These are phyloP conservation scores for Nothobranchius furzeri DNA, from an alignment of 2,113 vertebrate species.

Conservation along the genomic window DNA sequence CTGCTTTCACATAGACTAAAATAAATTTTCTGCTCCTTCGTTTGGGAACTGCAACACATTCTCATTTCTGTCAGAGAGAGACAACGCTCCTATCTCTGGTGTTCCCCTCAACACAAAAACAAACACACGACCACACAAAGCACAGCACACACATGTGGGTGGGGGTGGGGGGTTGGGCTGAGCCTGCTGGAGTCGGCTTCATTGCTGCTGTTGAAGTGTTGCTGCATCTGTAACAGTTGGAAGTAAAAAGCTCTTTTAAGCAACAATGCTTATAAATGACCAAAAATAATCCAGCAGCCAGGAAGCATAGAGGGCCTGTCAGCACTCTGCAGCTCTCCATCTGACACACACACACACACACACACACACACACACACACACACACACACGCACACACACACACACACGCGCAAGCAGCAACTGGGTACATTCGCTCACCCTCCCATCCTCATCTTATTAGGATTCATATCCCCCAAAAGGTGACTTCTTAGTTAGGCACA, in stretches of 20 bases:
- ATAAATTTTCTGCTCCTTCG: conserved; percentile 21
- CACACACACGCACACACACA: too few relatives aligned
- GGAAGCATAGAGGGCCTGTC: conserved; percentile 75
- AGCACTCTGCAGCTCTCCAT: conserved; percentile 74
- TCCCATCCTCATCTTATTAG: conserved; percentile 72
- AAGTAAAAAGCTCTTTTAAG: conserved; percentile 72
- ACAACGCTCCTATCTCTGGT: conserved; percentile 4
- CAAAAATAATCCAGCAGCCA: conserved; percentile 79
- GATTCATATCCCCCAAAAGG: conserved; percentile 83
- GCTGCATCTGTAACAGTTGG: conserved; percentile 49
- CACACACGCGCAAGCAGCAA: too few relatives aligned
- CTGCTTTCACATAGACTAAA: conserved; percentile 8
- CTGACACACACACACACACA: conserved; percentile 63
- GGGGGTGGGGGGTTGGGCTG: conserved; percentile 21
- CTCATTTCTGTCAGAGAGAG: conserved; percentile 34
- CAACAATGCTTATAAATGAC: conserved; percentile 78
- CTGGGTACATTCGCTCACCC: too few relatives aligned
- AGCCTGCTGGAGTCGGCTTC: conserved; percentile 20
- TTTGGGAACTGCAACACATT: conserved; percentile 19
- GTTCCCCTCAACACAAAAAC: conserved; percentile 21
- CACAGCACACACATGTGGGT: conserved; percentile 30
- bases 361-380: conserved; percentile 27
- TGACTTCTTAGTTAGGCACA: conserved; percentile 80
- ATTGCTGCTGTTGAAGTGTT: conserved; percentile 32
- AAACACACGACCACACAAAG: conserved; percentile 22